Percentiles rank a stretch among this genome's conserved stretches.
Conservation (phyloP, 2,888 invertebrate species). For the Caenorhabditis angaria region DNA sequence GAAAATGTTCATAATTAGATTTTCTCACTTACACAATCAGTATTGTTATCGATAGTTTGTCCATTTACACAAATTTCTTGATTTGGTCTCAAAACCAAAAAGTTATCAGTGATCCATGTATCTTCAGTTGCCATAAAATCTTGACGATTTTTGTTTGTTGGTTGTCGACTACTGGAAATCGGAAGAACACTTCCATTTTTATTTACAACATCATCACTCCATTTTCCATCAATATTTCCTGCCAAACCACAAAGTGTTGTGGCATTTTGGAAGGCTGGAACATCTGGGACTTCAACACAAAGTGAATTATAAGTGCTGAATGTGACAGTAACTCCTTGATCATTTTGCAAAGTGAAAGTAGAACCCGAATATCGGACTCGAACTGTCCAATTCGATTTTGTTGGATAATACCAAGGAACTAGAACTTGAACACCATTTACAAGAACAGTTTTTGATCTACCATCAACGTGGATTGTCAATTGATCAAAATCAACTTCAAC, state of each 20-base stretch:
- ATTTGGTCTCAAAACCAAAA: conserved; percentile 39
- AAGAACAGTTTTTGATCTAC: conserved; percentile 40
- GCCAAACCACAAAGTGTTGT: conserved; percentile 60
- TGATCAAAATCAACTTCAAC: conserved; percentile 57
- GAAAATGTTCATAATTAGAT: conserved; percentile 8
- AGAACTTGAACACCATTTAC: conserved; percentile 52
- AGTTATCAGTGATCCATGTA: conserved; percentile 53
- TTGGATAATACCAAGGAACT: conserved; percentile 61
- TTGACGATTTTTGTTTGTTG: conserved; percentile 24
- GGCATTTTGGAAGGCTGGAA: conserved; percentile 49
- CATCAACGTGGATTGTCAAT: conserved; percentile 53
- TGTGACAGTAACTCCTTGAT: conserved; percentile 44
- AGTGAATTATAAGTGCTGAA: conserved; percentile 41
- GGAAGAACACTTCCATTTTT: conserved; percentile 39
- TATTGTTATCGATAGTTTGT: conserved; percentile 46
- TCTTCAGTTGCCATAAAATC: conserved; percentile 40
- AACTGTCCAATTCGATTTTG: conserved; percentile 27
- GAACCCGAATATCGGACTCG: conserved; percentile 33
- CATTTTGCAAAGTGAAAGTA: conserved; percentile 48
- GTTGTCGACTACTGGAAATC: conserved; percentile 25
- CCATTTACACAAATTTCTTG: conserved; percentile 49
- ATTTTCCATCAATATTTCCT: conserved; percentile 60
- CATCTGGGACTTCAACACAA: conserved; percentile 55
- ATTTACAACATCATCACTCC: conserved; percentile 53
- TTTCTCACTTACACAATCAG: conserved; percentile 45